Base-by-base conservation (phyloP, 2,888 invertebrate species). In the Zaprionus lineosus region DNA sequence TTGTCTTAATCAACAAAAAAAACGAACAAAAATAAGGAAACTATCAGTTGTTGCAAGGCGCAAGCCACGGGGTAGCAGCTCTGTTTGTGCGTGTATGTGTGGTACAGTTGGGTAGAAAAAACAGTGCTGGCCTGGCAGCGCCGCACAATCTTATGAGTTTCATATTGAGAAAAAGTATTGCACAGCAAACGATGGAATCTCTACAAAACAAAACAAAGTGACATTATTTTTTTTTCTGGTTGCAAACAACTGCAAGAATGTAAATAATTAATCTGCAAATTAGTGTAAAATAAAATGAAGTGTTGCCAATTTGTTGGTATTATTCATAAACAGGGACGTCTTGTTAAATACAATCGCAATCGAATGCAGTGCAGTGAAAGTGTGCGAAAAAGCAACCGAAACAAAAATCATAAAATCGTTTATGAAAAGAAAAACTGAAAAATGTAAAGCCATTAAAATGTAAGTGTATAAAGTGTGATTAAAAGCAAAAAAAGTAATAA, bases 21-120 rank as follows among this genome's bases (percentile, higher is more conserved):
- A 34, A 53, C 24, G 9, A 40, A 55, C 26, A 12, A 36, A 48
- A 36, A 28, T 37, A 56, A 46, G 47, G 29, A 24, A 63, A 43
- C 31, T 21, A 37, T 12, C 24, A 57, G 52, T 64, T 53, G 40
- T 53, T 70, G 57, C 44, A 64, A 57, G 41, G 50, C 68, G 50
- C 53, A 68, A 66, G 66, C 68, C 78, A 61, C 82, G 65, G 77
- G 60, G 69, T 61, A 71, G 72, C 72, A 62, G 59, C 67, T 59
- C 58, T 64, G 60, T 63, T 60, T 73, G 63, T 73, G 55, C 64
- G 72, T 72, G 61, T 74, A 73, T 76, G 72, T 74, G 68, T 76
- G 77, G 79, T 79, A 79, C 79, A 79, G 79, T 79, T 79, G 79
- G 79, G 79, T 79, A 83, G 68, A 85, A 79, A 74, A 85, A 82